Evolutionary conservation across 1,140 invertebrate genomes (phyloP), one percentile per base, ranked within the genome.

Genomic region (Vollenhovia emeryi): DNA sequence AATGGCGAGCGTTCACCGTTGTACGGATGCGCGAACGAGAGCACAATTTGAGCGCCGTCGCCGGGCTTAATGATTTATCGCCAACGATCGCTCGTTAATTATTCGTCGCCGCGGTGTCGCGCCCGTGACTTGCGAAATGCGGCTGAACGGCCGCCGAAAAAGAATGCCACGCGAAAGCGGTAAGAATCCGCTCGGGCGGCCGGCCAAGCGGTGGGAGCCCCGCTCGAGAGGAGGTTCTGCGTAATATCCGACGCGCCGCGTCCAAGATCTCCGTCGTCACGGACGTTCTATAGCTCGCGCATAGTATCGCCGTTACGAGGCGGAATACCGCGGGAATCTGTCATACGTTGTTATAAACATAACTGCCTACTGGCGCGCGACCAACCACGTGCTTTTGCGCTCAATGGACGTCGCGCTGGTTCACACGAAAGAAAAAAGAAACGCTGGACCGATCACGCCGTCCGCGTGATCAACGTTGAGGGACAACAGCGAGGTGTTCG

Each of bases 351-450:
- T 91, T 89, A 91, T 91, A 89, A 91, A 91, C 91, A 91, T 91
- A 92, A 90, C 88, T 91, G 83, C 11, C 66, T 60, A 40, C 52
- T 91, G 89, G 91, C 87, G 45, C 15, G 18, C 24, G 59, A 91
- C 91, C 91, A 92, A 91, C 86, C 91, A 92, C 90, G 91, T 92
- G 91, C 87, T 87, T 87, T 57, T 84, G 80, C 66, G 86, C 88
- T 89, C 88, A 90, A 89, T 89, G 85, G 86, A 75, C 76, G 40
- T 74, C 84, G 40, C 82, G n/a, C 74, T 30, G 55, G 43, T 40
- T n/a, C 60, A 18, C 5, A 0, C 30, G 27, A 33, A 36, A 48
- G 84, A 84, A 74, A 84, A 90, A 82, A 55, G n/a, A n/a, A 43
- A 33, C 73, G 24, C 84, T 5, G 43, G 13, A 45, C 75, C 15